phyloP scores from a whole-genome alignment of 2,113 vertebrate species.

The Callaeas wilsoni region DNA sequence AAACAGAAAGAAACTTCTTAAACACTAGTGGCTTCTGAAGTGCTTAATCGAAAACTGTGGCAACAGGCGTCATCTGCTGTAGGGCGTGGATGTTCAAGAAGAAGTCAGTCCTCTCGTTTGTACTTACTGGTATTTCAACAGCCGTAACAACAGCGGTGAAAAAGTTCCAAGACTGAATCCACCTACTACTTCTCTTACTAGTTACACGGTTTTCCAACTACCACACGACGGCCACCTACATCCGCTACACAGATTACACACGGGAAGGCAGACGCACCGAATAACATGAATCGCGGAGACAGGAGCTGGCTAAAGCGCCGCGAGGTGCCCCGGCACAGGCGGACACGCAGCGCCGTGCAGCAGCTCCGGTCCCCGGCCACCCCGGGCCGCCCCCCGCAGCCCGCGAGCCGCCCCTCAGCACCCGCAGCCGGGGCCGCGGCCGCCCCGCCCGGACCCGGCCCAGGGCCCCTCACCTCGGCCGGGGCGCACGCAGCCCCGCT shows the following conservation, averaged over 20 bases:
- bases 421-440: neutral
- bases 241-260: fast-evolving
- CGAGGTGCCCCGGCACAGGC: neutral
- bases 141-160: fast-evolving
- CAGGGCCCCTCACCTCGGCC: neutral
- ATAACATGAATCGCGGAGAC: fast-evolving
- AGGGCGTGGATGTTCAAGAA: neutral
- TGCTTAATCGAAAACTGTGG: fast-evolving
- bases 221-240: fast-evolving
- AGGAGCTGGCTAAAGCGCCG: fast-evolving
- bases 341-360: neutral
- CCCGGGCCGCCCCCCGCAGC: neutral
- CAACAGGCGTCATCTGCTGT: fast-evolving
- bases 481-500: neutral
- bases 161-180: neutral
- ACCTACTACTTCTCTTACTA: fast-evolving
- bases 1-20: neutral
- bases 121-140: fast-evolving
- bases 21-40: neutral
- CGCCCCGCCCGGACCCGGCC: neutral
- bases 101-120: too few species aligned
- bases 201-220: fast-evolving
- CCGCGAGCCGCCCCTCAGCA: neutral
- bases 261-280: too few species aligned
- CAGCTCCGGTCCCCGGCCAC: neutral